These are phyloP conservation scores for Hypocryptadius cinnamomeus DNA, from an alignment of 2,113 vertebrate species.

Conservation along the genomic window DNA sequence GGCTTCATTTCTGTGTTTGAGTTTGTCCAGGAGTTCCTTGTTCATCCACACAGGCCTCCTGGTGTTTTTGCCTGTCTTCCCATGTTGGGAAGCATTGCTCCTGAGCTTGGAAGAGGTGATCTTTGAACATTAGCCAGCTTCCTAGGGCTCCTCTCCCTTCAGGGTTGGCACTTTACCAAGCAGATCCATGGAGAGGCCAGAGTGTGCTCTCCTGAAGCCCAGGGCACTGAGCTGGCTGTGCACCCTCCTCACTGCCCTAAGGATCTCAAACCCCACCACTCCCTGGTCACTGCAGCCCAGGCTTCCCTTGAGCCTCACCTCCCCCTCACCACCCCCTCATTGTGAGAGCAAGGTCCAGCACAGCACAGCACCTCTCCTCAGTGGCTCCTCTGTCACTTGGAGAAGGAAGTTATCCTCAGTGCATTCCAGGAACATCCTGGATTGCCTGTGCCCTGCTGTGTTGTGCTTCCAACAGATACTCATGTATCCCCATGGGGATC, in stretches of 20 bases:
- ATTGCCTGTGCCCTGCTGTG: neutral
- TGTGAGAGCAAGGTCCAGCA: neutral
- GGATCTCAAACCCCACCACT: neutral
- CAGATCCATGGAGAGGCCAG: neutral
- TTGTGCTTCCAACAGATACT: neutral
- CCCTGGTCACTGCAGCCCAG: neutral
- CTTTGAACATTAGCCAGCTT: neutral
- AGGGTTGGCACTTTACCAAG: neutral
- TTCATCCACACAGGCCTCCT: neutral
- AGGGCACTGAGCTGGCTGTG: neutral
- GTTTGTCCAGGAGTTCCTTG: neutral
- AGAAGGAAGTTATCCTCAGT: neutral
- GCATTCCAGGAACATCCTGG: neutral
- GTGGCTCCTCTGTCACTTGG: neutral
- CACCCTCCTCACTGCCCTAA: neutral
- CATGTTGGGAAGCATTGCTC: neutral
- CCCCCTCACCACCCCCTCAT: neutral
- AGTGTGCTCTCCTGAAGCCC: neutral
- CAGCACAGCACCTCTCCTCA: neutral
- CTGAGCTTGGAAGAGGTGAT: neutral
- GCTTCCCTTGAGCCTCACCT: neutral
- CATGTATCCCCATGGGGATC: too few relatives aligned
- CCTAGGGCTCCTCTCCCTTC: neutral
- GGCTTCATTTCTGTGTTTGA: neutral
- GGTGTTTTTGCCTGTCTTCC: fast-evolving